These are phyloP conservation scores for Neomonachus schauinslandi DNA, from an alignment of 2,113 vertebrate species.

Conservation along the genomic window DNA sequence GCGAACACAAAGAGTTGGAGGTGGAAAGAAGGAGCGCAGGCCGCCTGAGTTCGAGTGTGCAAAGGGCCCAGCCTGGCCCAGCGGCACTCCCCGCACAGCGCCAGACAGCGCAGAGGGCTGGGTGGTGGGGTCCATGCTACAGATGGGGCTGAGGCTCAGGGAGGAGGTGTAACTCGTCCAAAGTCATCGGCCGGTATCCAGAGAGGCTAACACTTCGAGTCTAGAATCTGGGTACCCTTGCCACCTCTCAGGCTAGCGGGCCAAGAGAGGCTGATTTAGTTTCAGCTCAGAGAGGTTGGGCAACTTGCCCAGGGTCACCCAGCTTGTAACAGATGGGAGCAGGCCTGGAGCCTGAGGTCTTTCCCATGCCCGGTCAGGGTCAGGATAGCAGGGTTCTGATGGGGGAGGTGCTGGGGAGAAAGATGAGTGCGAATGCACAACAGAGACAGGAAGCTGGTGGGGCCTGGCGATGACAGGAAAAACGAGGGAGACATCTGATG, in stretches of 20 bases:
- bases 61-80: background rate
- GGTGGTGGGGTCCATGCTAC: background rate
- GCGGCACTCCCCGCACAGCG: no score
- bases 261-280: background rate
- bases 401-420: background rate
- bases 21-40: background rate
- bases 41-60: background rate
- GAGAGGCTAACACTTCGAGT: background rate
- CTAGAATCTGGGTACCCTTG: background rate
- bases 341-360: background rate
- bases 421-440: accelerated
- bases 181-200: background rate
- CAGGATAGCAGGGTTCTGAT: accelerated
- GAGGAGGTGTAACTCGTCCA: background rate
- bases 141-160: background rate
- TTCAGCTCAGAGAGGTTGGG: background rate
- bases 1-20: background rate
- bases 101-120: background rate
- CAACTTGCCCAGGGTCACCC: background rate
- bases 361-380: background rate
- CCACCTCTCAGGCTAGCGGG: background rate
- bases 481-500: background rate
- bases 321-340: background rate
- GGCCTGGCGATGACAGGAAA: background rate
- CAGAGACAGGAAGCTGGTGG: background rate